phyloP scores from a whole-genome alignment of 2,797 vertebrate genomes.

The Luscinia luscinia region DNA sequence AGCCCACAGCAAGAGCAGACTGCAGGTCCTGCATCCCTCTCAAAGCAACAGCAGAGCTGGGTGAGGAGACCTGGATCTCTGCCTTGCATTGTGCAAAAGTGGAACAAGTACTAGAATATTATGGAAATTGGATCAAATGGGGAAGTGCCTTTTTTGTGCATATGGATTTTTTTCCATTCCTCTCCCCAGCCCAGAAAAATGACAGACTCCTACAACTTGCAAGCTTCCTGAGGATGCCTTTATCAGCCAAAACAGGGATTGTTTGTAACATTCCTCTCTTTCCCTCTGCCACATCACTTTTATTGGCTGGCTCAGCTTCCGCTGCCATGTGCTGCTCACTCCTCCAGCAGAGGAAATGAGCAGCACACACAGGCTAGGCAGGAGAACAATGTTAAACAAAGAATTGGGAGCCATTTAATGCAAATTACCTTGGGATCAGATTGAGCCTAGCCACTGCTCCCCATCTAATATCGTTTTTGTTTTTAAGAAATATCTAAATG shows the following conservation, averaged over 20 bases:
- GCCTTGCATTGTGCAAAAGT: neutral
- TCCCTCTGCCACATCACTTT: constrained; percentile 7
- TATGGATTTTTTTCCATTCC: neutral
- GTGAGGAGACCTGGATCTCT: neutral
- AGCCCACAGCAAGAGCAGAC: neutral
- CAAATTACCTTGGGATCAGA: neutral
- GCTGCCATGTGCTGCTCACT: constrained; percentile 1
- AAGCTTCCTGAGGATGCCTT: constrained; percentile 53
- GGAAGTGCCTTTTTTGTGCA: neutral
- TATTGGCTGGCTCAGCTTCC: constrained; percentile 25
- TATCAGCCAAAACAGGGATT: constrained; percentile 43
- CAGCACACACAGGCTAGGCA: neutral
- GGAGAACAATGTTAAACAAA: neutral
- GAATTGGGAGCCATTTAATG: neutral
- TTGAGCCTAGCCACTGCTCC: neutral
- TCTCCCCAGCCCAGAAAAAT: neutral
- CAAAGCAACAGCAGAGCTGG: neutral
- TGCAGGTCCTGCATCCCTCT: neutral
- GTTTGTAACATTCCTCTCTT: constrained; percentile 15
- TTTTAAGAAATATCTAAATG: neutral
- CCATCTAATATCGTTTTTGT: neutral
- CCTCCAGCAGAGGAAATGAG: constrained; percentile 24
- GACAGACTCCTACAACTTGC: neutral
- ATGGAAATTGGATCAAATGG: neutral
- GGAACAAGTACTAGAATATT: neutral